Conservation (phyloP, 2,113 vertebrate genomes). For the Nansenia antarctica region DNA sequence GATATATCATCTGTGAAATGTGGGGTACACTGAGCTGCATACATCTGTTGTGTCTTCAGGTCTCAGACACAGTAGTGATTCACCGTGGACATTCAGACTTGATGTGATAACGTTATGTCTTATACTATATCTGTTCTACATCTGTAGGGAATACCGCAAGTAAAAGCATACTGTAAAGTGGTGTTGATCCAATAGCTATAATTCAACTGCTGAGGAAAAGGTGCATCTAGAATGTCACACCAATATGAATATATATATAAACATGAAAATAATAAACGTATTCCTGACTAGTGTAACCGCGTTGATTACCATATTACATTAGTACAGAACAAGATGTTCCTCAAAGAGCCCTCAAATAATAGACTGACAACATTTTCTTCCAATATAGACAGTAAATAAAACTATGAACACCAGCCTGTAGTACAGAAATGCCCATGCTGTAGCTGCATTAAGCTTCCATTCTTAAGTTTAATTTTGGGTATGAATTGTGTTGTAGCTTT, state of each 20-base stretch:
- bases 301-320: too few relatives aligned
- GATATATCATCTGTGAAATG: too few relatives aligned
- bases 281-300: not conserved
- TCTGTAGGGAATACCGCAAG: too few relatives aligned
- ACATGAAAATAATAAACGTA: not conserved
- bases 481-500: slow-evolving; percentile 70
- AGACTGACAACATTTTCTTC: not conserved
- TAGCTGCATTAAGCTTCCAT: slow-evolving; percentile 24
- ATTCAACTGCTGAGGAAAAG: not conserved
- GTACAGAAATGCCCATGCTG: slow-evolving; percentile 44
- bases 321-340: not conserved
- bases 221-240: not conserved
- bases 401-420: slow-evolving; percentile 1
- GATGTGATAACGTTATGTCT: too few relatives aligned
- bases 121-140: too few relatives aligned
- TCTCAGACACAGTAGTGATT: too few relatives aligned
- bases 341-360: not conserved
- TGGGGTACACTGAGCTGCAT: too few relatives aligned
- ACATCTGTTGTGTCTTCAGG: too few relatives aligned
- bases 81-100: too few relatives aligned
- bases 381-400: not conserved
- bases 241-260: too few relatives aligned
- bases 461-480: slow-evolving; percentile 47
- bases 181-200: not conserved
- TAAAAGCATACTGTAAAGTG: too few relatives aligned